Conservation (phyloP, 2,113 vertebrate species). For the Cyanoramphus novaezelandiae region DNA sequence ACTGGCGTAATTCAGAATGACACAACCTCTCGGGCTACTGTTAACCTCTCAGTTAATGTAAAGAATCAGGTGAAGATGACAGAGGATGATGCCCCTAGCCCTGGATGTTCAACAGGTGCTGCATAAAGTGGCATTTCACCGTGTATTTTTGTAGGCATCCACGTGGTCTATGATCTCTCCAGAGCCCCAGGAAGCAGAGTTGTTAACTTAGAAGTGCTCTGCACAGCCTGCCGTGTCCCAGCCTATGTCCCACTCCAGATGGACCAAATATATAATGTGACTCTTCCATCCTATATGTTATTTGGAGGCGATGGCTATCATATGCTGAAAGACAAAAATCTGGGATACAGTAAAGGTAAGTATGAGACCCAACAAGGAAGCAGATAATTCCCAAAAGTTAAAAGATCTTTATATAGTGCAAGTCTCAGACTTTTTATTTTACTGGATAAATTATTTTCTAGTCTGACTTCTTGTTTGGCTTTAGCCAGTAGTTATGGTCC, state of each 20-base stretch:
- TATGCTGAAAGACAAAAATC: conserved; percentile 80
- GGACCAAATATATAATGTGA: conserved; percentile 78
- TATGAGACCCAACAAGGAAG: not conserved
- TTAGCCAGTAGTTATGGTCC: not conserved
- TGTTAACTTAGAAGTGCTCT: conserved; percentile 78
- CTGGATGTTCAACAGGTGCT: not conserved
- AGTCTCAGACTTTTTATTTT: not conserved
- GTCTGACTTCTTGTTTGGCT: not conserved
- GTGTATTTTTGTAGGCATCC: conserved; percentile 79
- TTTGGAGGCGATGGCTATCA: conserved; percentile 85
- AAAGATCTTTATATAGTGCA: not conserved
- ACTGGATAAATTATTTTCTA: not conserved
- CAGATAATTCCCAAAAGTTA: not conserved
- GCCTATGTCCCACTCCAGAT: conserved; percentile 77
- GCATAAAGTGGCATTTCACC: not conserved
- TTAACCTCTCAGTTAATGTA: accelerated
- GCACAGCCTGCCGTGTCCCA: conserved; percentile 85
- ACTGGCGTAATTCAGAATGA: not conserved
- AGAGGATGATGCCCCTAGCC: not conserved
- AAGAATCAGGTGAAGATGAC: not conserved
- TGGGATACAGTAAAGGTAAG: conserved; percentile 89
- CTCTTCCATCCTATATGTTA: conserved; percentile 81
- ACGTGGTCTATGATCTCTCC: conserved; percentile 81
- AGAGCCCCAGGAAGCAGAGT: conserved; percentile 73
- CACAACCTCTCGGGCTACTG: accelerated